These are phyloP conservation scores for Sisor rabdophorus DNA, from an alignment of 2,113 vertebrate genomes.

Conservation along the genomic window DNA sequence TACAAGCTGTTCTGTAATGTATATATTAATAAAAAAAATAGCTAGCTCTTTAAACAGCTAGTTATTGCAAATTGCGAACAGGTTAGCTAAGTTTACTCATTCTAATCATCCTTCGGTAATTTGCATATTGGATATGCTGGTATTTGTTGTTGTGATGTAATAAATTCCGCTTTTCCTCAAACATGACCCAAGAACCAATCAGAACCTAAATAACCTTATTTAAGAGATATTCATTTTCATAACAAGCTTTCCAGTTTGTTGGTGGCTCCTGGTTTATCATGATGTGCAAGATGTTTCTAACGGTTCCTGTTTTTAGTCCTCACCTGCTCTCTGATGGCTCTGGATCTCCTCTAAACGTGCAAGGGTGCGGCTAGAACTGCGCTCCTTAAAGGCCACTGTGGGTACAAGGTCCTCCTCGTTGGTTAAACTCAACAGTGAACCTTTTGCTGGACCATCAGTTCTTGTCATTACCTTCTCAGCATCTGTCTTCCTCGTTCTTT, in stretches of 20 bases:
- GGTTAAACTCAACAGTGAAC: slow-evolving; percentile 49
- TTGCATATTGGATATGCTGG: background rate
- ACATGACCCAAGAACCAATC: background rate
- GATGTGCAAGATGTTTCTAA: background rate
- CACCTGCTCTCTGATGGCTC: slow-evolving; percentile 69
- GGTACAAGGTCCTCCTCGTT: slow-evolving; percentile 63
- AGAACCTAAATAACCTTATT: background rate
- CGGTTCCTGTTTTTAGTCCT: slow-evolving; percentile 28
- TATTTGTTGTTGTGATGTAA: background rate
- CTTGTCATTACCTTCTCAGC: slow-evolving; percentile 61
- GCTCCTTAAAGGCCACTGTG: slow-evolving; percentile 72
- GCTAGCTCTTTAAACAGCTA: too few species aligned
- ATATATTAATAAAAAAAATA: too few species aligned
- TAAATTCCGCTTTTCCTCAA: background rate
- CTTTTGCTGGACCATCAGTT: slow-evolving; percentile 43
- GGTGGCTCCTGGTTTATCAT: background rate
- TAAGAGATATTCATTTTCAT: background rate
- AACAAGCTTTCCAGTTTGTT: background rate
- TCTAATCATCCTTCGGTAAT: background rate
- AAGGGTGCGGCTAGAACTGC: slow-evolving; percentile 65
- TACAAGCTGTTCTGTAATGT: too few species aligned
- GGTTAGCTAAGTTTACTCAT: too few species aligned
- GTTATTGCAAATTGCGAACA: too few species aligned
- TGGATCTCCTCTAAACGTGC: slow-evolving; percentile 69
- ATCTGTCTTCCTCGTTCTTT: slow-evolving; percentile 68